Percentiles rank a stretch among this genome's conserved stretches.
phyloP scores from a whole-genome alignment of 2,113 vertebrate genomes.

The Macrotus californicus region DNA sequence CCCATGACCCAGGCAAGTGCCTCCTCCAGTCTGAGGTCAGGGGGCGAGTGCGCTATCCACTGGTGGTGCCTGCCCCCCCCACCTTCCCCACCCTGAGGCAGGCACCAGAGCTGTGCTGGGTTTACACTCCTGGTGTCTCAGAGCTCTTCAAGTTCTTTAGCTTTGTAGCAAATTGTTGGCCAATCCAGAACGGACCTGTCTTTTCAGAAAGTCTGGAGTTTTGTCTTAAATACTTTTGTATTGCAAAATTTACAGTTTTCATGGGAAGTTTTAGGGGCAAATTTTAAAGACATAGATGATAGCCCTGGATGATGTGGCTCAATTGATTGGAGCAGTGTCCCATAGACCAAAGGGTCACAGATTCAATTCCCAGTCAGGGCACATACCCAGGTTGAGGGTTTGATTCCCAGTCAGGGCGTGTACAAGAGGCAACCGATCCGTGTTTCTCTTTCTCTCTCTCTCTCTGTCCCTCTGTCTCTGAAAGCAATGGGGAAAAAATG shows the following conservation, averaged over 20 bases:
- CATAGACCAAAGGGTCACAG: too few species aligned
- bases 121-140: not conserved
- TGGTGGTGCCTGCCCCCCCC: not conserved
- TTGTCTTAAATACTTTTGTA: not conserved
- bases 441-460: too few species aligned
- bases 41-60: not conserved
- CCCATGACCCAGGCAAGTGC: not conserved
- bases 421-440: too few species aligned
- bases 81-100: too few species aligned
- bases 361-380: too few species aligned
- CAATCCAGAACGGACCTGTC: not conserved
- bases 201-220: conserved; percentile 17
- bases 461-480: too few species aligned
- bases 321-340: too few species aligned
- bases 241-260: not conserved
- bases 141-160: not conserved
- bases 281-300: not conserved
- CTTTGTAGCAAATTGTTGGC: not conserved
- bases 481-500: too few species aligned
- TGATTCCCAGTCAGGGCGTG: too few species aligned
- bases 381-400: too few species aligned
- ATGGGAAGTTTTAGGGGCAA: not conserved
- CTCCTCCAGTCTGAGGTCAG: not conserved
- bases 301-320: too few species aligned
- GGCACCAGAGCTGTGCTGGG: not conserved